Evolutionary conservation across 2,797 vertebrate genomes (phyloP), one percentile per base, ranked within the genome.

Genomic region (Peromyscus nudipes): DNA sequence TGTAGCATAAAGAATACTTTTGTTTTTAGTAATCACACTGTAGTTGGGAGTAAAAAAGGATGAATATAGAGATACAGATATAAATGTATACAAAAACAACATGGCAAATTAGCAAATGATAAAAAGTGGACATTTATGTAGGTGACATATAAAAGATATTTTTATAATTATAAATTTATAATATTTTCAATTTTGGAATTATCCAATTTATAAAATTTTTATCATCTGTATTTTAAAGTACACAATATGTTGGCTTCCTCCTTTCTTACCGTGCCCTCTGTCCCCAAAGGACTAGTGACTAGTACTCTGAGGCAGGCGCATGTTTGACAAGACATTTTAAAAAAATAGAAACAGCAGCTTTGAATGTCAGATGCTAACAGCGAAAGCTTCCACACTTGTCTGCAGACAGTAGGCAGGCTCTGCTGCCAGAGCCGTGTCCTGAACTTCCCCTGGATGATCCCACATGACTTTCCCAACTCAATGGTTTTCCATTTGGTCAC

Each of bases 401-500:
- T 82, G 91, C 87, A 83, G 67, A 91, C 95, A 81, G 85, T 65
- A 94, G 86, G 96, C 76, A 55, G 88, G 57, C 76, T 92, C 69
- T 83, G 62, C 79, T 83, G 91, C 49, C 7, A 96, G 89, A 71
- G 23, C 34, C 77, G 69, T 96, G 97, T 83, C 96, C 98, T 89
- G 29, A 89, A 37, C 82, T 96, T 98, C 89, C 92, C 95, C 40
- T 76, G 92, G 11, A 0, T 21, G 34, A 96, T 77, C 90, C 96
- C 92, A 91, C 94, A 73, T 84, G 97, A 93, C 80, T 23, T 92
- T 96, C 94, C 64, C 62, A 81, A 43, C 75, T 64, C 89, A 64
- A 69, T 49, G 94, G 93, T 95, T 97, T 97, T 98, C 97, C 97
- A 96, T 95, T 97, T 92, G 94, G 94, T 98, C 96, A 97, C 76